Percentiles rank a stretch among this genome's conserved stretches.
Conservation (phyloP, 2,888 invertebrate genomes). For the Laothoe populi region DNA sequence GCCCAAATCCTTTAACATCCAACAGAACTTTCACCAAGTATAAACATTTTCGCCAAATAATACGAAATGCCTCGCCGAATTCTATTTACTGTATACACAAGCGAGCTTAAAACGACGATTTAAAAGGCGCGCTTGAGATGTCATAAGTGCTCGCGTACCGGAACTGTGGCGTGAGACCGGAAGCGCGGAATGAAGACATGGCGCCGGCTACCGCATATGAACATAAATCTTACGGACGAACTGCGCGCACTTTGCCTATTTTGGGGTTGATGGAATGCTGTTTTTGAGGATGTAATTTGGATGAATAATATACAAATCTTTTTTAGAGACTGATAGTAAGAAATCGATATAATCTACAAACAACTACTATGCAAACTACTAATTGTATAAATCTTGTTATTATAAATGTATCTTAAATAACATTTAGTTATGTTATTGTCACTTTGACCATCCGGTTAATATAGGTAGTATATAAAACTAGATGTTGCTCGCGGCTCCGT, state of each 20-base stretch:
- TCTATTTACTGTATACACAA: conserved; percentile 2
- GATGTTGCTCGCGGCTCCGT: no score
- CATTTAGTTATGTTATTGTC: no score
- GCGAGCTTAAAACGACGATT: conserved; percentile 4
- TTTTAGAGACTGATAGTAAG: no score
- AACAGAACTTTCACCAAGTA: background rate
- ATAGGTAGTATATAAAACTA: no score
- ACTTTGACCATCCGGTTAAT: no score
- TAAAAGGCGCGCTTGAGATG: background rate
- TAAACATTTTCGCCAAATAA: background rate
- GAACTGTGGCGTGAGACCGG: conserved; percentile 6
- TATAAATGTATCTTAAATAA: no score
- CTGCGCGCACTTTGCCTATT: conserved; percentile 1
- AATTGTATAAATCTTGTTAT: no score
- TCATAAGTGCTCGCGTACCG: conserved; percentile 12
- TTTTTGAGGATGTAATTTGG: no score
- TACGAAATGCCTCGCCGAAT: background rate
- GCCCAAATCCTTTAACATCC: background rate
- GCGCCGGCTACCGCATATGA: background rate
- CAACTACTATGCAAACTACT: no score
- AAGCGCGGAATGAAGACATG: background rate
- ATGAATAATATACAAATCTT: no score
- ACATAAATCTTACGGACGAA: conserved; percentile 5
- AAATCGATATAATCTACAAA: no score
- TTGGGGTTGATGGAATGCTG: background rate